Evolutionary conservation across 2,797 vertebrate species (phyloP).

Genomic region (Antrozous pallidus): DNA sequence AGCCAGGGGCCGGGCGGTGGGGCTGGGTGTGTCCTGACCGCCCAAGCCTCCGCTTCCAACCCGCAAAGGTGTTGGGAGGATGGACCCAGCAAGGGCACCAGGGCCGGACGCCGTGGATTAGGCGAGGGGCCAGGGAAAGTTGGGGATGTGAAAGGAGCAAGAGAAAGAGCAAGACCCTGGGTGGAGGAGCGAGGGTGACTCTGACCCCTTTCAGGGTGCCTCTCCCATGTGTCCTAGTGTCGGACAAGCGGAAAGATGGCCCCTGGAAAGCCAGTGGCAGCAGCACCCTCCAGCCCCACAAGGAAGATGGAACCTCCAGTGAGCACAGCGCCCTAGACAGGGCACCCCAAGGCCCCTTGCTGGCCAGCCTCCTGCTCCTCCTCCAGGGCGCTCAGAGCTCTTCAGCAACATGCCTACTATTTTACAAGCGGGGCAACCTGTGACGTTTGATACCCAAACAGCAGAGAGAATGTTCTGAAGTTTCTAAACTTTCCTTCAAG

Average conservation of each 20-base stretch:
- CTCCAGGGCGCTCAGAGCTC: background rate
- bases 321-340: background rate
- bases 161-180: background rate
- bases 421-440: background rate
- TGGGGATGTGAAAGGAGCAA: background rate
- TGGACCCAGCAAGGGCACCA: background rate
- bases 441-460: constrained; percentile 5
- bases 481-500: constrained; percentile 46
- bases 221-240: background rate
- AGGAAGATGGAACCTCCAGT: background rate
- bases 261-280: background rate
- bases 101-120: background rate
- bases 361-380: background rate
- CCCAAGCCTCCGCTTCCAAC: background rate
- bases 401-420: background rate
- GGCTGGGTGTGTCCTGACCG: background rate
- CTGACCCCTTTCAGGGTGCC: background rate
- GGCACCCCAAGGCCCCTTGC: background rate
- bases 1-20: background rate
- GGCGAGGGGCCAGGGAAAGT: background rate
- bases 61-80: background rate
- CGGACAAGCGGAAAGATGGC: background rate
- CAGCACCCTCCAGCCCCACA: background rate
- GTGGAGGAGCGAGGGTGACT: background rate
- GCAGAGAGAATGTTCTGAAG: background rate